These are phyloP conservation scores for Terrapene triunguis DNA, from an alignment of 2,113 vertebrate species.

Conservation along the genomic window DNA sequence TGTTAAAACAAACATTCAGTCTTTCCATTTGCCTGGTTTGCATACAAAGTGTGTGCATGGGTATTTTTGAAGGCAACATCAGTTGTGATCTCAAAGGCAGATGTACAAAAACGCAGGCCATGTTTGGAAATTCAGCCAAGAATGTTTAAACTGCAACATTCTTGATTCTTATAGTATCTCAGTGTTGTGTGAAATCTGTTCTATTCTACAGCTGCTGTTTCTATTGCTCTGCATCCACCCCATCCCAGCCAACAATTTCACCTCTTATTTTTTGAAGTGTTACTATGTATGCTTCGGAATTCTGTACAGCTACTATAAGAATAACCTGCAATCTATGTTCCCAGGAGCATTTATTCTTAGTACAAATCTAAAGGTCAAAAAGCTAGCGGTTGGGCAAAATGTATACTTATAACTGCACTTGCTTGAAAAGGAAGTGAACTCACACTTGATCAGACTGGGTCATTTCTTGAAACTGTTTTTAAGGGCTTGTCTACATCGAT, in stretches of 20 bases:
- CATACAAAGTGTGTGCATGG: too few species aligned
- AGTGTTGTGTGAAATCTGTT: not conserved
- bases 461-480: not conserved
- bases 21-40: too few species aligned
- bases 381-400: fast-evolving
- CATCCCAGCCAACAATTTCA: not conserved
- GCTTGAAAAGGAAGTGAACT: not conserved
- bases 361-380: not conserved
- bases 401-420: not conserved
- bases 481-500: not conserved
- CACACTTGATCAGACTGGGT: not conserved
- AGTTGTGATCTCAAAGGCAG: not conserved
- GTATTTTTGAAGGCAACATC: not conserved
- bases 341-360: not conserved
- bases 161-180: not conserved
- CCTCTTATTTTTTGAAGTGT: not conserved
- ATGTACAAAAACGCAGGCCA: not conserved
- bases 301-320: not conserved
- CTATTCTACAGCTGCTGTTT: not conserved
- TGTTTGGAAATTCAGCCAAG: not conserved
- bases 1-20: not conserved
- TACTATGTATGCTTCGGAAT: not conserved
- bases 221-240: not conserved
- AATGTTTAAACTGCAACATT: not conserved
- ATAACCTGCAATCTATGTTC: not conserved